A percentile compares a stretch with the other conserved stretches of the same genome.
phyloP scores from a whole-genome alignment of 2,888 invertebrate species.

The Eupithecia pulchellata region DNA sequence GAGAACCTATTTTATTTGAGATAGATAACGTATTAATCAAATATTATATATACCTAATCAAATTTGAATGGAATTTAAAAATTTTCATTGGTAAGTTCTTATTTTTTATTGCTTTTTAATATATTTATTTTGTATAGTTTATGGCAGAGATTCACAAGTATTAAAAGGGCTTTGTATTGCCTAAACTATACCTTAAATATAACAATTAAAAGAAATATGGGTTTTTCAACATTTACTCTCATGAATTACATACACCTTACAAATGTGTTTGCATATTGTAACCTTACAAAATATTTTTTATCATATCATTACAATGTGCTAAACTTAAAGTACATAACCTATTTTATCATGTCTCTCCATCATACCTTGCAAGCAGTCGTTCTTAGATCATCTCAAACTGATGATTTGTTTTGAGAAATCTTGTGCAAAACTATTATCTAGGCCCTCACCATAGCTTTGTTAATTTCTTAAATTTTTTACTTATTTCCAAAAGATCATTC shows the following conservation, averaged over 20 bases:
- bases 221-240: slow-evolving; percentile 82
- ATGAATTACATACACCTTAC: slow-evolving; percentile 84
- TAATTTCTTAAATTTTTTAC: slow-evolving; percentile 41
- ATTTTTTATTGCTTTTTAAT: too few relatives aligned
- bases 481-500: slow-evolving; percentile 9
- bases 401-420: slow-evolving; percentile 38
- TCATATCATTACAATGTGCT: slow-evolving; percentile 83
- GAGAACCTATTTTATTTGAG: too few relatives aligned
- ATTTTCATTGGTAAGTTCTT: too few relatives aligned
- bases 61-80: too few relatives aligned
- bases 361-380: slow-evolving; percentile 79
- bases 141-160: too few relatives aligned
- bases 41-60: too few relatives aligned
- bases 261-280: slow-evolving; percentile 83
- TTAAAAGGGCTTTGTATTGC: too few relatives aligned
- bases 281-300: slow-evolving; percentile 79
- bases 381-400: slow-evolving; percentile 42
- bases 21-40: too few relatives aligned
- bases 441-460: slow-evolving; percentile 61
- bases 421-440: slow-evolving; percentile 65
- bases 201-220: slow-evolving; percentile 27
- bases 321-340: slow-evolving; percentile 80
- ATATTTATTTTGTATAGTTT: too few relatives aligned
- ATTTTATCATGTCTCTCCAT: slow-evolving; percentile 78
- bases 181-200: too few relatives aligned